Conservation (phyloP, 1,140 invertebrate genomes). For the Aphaenogaster floridana region DNA sequence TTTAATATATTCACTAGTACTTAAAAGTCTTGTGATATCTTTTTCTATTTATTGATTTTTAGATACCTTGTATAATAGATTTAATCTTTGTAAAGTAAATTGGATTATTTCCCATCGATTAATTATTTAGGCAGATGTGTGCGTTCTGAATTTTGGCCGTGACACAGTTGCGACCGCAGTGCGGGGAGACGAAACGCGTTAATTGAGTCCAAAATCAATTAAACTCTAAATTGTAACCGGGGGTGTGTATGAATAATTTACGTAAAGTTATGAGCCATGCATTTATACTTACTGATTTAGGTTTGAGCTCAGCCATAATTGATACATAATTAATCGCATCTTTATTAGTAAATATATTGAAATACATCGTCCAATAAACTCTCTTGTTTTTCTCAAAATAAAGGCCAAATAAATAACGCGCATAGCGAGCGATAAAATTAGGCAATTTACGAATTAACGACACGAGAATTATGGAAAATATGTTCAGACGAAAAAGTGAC, state of each 20-base stretch:
- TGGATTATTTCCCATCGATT: not conserved
- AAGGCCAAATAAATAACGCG: not conserved
- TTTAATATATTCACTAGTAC: not conserved
- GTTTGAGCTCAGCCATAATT: not conserved
- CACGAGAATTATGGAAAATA: not conserved
- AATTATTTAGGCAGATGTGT: not conserved
- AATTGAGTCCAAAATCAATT: slow-evolving; percentile 56
- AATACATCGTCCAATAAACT: not conserved
- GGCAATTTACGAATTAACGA: not conserved
- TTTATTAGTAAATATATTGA: not conserved
- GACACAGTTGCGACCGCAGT: slow-evolving; percentile 5
- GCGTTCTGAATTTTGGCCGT: slow-evolving; percentile 5
- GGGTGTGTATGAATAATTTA: slow-evolving; percentile 34
- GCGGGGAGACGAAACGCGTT: slow-evolving; percentile 25
- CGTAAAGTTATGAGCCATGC: slow-evolving; percentile 24
- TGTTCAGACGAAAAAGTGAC: not conserved
- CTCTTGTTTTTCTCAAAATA: not conserved
- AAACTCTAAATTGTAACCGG: slow-evolving; percentile 27
- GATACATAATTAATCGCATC: slow-evolving; percentile 4
- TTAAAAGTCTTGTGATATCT: not conserved
- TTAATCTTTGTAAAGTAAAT: not conserved
- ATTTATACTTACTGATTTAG: slow-evolving; percentile 21
- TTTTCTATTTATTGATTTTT: not conserved
- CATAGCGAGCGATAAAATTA: not conserved
- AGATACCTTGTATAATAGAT: not conserved